Base-by-base conservation (phyloP, 2,888 invertebrate species). In the Pandemis heparana region DNA sequence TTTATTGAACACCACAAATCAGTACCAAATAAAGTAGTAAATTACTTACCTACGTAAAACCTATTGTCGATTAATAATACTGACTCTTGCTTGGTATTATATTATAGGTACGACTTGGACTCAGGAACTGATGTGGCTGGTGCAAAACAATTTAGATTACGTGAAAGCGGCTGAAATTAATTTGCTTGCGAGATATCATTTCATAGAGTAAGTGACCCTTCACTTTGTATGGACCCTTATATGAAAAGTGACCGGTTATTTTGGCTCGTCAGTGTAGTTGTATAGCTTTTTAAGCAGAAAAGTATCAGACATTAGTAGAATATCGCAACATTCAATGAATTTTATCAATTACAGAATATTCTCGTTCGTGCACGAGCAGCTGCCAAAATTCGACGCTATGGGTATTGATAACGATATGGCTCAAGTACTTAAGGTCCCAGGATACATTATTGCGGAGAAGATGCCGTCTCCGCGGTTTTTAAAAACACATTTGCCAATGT, bases 61-160 rank as follows among this genome's bases (percentile, higher is more conserved):
- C n/a, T n/a, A n/a, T n/a, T n/a, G n/a, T n/a, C n/a, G n/a, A n/a
- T n/a, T n/a, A n/a, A n/a, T n/a, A n/a, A n/a, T n/a, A n/a, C n/a
- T n/a, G n/a, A n/a, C 23, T 32, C 23, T 32, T 43, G 12, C 12
- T 43, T 56, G 10, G 23, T 23, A 56, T 23, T 56, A n/a, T n/a
- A n/a, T n/a, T 56, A 23, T 23, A 95, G 95, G 95, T 14, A 95
- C 95, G n/a, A 96, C 96, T 8, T 95, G 96, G 95, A 96, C 96
- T 0, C 96, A 96, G 82, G 96, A 97, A 86, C 86, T 96, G 80
- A 94, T 96, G 0, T 96, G 96, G 96, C 81, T 96, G 68, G 79
- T 96, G 32, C 94, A 95, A 5, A 96, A 96, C 81, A 84, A 96
- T 79, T 89, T 96, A 76, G 94, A 96, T 83, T 96, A 95, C 79